Base-by-base conservation (phyloP, 23 tunicate species). In the Halocynthia aurantium region DNA sequence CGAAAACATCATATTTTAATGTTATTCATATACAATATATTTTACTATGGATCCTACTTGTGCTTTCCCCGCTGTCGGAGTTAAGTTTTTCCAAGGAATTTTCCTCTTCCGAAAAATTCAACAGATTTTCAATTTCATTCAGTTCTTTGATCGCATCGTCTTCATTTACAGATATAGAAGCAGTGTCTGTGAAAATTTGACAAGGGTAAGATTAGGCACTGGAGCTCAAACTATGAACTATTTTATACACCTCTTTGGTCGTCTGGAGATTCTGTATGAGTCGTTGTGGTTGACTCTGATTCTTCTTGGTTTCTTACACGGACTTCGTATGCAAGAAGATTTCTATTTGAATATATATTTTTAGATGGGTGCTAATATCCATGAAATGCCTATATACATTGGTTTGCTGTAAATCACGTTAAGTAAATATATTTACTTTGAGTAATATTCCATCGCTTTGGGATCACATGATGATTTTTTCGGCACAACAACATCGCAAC, bases 131-230 rank as follows among this genome's bases (percentile, higher is more conserved):
- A 12, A 72, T 72, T 50, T 72, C 76, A 44, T 72, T 56, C 13
- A 72, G 51, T 50, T 72, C 76, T 44, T 72, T 72, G 56, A 72
- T 44, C 15, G 76, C 57, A 17, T 72, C 76, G 76, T 72, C 15
- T 50, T 72, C 76, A 12, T 68, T 68, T 18, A 68, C 21, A 22
- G 13, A 19, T 68, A 12, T 13, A 68, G 2, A 12, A 68, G 31
- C 44, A 31, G 5, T 68, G 31, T 22, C 12, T 68, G 2, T 68
- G 72, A 4, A 5, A 68, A 15, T 19, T 11, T 18, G 12, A 20
- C 4, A 31, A 31, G 44, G 44, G 4, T 0, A 0, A 31, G 44
- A 31, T 31, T 31, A 31, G 44, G 44, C 44, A 31, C 44, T 31
- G 44, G 44, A 31, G 1, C 63, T 4, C 63, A 58, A 2, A 58